Evolutionary conservation across 2,113 vertebrate species (phyloP).

Genomic region (Hyla sarda): DNA sequence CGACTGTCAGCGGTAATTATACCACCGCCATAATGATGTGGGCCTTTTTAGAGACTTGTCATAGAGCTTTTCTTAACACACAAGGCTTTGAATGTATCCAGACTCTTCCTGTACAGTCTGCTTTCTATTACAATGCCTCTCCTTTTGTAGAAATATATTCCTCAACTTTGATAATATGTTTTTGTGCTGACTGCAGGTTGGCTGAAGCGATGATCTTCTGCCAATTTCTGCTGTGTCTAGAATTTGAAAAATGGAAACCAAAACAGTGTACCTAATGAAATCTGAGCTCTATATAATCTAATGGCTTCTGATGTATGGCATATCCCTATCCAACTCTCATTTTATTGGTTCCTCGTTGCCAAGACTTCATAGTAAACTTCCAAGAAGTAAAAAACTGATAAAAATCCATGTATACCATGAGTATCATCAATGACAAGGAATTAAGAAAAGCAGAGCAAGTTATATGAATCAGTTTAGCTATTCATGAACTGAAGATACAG

Average conservation of each 20-base stretch:
- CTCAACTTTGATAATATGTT: constrained; percentile 62
- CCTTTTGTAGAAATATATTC: constrained; percentile 15
- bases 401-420: background rate
- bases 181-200: constrained; percentile 65
- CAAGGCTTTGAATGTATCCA: background rate
- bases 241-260: constrained; percentile 69
- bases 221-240: constrained; percentile 63
- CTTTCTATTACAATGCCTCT: constrained; percentile 32
- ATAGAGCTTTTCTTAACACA: constrained; percentile 60
- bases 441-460: too few relatives aligned
- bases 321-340: constrained; percentile 55
- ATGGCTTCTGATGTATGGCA: constrained; percentile 67
- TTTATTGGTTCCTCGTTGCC: constrained; percentile 51
- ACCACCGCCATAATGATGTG: constrained; percentile 1
- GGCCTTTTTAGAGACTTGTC: constrained; percentile 64
- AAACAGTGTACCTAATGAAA: constrained; percentile 67
- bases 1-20: constrained; percentile 30
- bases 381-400: background rate
- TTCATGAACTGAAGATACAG: background rate
- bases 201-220: constrained; percentile 63
- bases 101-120: background rate
- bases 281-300: constrained; percentile 67
- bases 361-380: constrained; percentile 4
- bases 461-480: background rate
- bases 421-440: too few relatives aligned